These are phyloP conservation scores for Brassicogethes aeneus DNA, from an alignment of 2,888 invertebrate genomes.

Conservation along the genomic window DNA sequence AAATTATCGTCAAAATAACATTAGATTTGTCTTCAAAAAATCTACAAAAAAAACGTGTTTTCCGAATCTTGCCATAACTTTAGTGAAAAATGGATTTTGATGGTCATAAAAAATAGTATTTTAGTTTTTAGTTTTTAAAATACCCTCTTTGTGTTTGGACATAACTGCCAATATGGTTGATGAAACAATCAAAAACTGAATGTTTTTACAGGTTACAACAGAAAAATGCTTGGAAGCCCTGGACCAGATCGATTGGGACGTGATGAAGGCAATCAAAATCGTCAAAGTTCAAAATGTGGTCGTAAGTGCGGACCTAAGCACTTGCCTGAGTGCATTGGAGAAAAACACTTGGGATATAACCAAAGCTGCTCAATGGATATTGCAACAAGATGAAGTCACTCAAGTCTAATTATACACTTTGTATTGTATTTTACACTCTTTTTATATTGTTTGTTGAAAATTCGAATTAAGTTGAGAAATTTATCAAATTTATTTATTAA, in stretches of 20 bases:
- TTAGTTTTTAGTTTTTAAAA: too few species aligned
- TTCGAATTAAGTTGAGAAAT: conserved; percentile 9
- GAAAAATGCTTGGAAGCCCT: conserved; percentile 73
- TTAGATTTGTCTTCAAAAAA: too few species aligned
- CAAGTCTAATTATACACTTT: conserved; percentile 25
- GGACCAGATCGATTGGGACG: conserved; percentile 81
- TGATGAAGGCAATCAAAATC: conserved; percentile 80
- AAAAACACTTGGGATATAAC: conserved; percentile 57
- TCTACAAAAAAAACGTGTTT: too few species aligned
- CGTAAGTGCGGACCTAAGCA: conserved; percentile 31
- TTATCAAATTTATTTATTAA: conserved; percentile 20
- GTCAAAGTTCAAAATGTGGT: conserved; percentile 52
- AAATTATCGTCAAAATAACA: too few species aligned
- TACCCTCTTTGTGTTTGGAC: too few species aligned
- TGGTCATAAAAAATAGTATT: too few species aligned
- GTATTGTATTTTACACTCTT: not conserved
- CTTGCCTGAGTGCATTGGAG: conserved; percentile 48
- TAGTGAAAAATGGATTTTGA: too few species aligned
- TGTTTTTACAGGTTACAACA: conserved; percentile 48
- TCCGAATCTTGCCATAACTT: too few species aligned
- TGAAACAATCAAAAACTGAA: too few species aligned
- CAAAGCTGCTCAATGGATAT: conserved; percentile 55
- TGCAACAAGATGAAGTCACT: conserved; percentile 39
- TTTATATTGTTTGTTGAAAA: conserved; percentile 8
- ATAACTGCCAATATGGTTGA: too few species aligned